phyloP scores from a whole-genome alignment of 1,140 invertebrate genomes.

The Homalodisca vitripennis region DNA sequence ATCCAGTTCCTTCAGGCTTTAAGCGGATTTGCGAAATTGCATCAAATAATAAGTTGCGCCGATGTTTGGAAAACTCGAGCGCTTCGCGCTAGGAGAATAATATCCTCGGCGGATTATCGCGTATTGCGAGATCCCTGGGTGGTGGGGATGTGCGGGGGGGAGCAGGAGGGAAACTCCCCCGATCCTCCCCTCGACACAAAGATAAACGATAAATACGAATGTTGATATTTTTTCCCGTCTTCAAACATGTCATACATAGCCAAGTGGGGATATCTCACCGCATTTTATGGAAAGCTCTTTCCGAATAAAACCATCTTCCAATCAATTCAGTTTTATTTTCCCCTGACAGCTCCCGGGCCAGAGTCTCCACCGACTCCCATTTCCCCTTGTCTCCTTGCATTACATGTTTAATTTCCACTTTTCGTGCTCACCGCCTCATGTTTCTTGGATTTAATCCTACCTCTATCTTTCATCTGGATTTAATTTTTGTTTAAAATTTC shows the following conservation, averaged over 20 bases:
- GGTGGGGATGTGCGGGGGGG: not conserved
- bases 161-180: not conserved
- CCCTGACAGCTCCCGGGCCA: not conserved
- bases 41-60: slow-evolving; percentile 14
- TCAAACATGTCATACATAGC: slow-evolving; percentile 4
- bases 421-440: not conserved
- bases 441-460: not conserved
- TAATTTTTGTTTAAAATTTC: too few relatives aligned
- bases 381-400: not conserved
- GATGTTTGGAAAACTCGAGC: slow-evolving; percentile 9
- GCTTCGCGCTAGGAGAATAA: slow-evolving; percentile 4
- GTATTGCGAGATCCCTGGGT: not conserved
- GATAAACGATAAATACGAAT: slow-evolving; percentile 30
- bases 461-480: not conserved
- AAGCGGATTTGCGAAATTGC: slow-evolving; percentile 14
- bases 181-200: slow-evolving; percentile 11
- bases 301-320: slow-evolving; percentile 18
- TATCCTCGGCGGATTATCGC: slow-evolving; percentile 6
- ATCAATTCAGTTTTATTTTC: slow-evolving; percentile 18
- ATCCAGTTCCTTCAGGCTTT: not conserved
- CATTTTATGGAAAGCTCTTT: slow-evolving; percentile 14
- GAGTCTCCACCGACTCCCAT: not conserved
- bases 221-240: slow-evolving; percentile 27
- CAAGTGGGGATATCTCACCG: not conserved
- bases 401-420: slow-evolving; percentile 12